phyloP scores from a whole-genome alignment of 2,797 vertebrate species.

The Sparus aurata region DNA sequence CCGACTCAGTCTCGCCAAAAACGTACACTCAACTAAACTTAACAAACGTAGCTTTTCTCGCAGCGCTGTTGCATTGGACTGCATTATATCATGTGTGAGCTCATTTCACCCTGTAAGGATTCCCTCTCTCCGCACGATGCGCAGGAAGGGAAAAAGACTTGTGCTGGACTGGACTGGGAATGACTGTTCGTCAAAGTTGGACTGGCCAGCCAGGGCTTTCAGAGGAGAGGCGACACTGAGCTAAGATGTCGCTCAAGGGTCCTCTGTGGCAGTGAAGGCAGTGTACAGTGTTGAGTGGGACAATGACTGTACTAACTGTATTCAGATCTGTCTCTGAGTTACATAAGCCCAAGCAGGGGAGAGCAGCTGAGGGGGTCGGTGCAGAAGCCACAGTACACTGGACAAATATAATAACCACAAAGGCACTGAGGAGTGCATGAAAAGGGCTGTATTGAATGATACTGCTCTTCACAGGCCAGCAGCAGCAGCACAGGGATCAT shows the following conservation, averaged over 20 bases:
- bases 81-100: conserved; percentile 47
- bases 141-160: conserved; percentile 44
- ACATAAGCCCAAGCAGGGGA: conserved; percentile 75
- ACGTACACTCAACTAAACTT: too few relatives aligned
- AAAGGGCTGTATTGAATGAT: conserved; percentile 79
- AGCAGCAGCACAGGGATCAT: conserved; percentile 68
- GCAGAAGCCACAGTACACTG: conserved; percentile 85
- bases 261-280: conserved; percentile 68
- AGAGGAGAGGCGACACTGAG: conserved; percentile 65
- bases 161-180: conserved; percentile 57
- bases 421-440: conserved; percentile 77
- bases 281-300: conserved; percentile 80
- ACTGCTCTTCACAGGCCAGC: conserved; percentile 72
- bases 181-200: conserved; percentile 62
- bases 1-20: too few relatives aligned
- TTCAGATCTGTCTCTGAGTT: conserved; percentile 82
- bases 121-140: conserved; percentile 35
- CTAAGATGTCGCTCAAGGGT: conserved; percentile 82
- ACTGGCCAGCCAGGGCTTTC: conserved; percentile 60
- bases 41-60: neutral
- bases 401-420: conserved; percentile 86
- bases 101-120: conserved; percentile 59
- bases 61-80: conserved; percentile 11
- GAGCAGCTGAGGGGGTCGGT: conserved; percentile 76
- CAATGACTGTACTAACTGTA: conserved; percentile 85